Percentiles rank a stretch among this genome's conserved stretches.
Conservation (phyloP, 2,797 vertebrate genomes). For the Euphonia xanthogaster region DNA sequence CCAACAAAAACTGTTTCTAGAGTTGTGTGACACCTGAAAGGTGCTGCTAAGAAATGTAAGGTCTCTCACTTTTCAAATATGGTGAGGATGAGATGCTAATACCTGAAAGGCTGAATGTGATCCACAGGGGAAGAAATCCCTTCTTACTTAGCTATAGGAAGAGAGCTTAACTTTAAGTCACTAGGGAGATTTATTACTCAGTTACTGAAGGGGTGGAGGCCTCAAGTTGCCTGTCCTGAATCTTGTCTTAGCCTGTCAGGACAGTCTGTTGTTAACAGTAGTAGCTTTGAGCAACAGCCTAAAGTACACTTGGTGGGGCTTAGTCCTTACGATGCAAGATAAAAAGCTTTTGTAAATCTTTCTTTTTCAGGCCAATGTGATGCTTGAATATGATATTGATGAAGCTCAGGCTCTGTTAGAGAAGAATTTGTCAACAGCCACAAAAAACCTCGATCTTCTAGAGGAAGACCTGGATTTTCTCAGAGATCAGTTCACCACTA, state of each 20-base stretch:
- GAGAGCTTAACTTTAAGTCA: not conserved
- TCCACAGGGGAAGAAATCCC: not conserved
- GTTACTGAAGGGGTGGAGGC: not conserved
- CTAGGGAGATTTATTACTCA: not conserved
- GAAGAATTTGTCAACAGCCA: constrained; percentile 93
- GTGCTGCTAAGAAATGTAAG: not conserved
- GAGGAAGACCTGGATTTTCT: constrained; percentile 97
- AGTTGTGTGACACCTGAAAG: not conserved
- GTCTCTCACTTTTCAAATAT: not conserved
- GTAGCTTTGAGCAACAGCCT: not conserved
- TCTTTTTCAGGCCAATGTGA: constrained; percentile 89
- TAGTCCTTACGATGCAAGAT: not conserved
- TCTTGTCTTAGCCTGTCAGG: not conserved
- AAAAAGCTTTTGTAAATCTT: not conserved
- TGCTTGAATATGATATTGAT: constrained; percentile 98
- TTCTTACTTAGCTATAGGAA: not conserved
- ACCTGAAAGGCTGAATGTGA: not conserved
- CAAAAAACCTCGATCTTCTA: constrained; percentile 92
- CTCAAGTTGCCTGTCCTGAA: not conserved
- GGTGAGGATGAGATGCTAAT: not conserved
- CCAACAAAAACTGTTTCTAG: not conserved
- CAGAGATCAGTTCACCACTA: constrained; percentile 98
- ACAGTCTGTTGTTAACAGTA: not conserved
- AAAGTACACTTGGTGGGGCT: not conserved
- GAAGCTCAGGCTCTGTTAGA: constrained; percentile 94